Base-by-base conservation (phyloP, 2,888 invertebrate genomes). In the Thera obeliscata region DNA sequence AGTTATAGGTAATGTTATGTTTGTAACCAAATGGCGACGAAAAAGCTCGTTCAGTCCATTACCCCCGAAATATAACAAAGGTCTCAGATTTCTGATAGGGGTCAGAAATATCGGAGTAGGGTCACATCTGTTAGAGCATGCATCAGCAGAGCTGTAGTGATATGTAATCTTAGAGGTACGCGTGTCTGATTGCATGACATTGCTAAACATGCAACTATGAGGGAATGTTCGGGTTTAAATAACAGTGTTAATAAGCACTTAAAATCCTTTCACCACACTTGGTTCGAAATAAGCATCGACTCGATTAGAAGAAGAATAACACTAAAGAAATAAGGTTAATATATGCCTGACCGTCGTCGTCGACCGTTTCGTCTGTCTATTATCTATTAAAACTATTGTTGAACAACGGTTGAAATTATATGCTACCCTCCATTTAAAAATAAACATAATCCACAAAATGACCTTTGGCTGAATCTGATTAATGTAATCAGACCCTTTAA, bases 31-130 rank as follows among this genome's bases (percentile, higher is more conserved):
- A 61, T 55, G 52, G 43, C 41, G 61, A 38, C 59, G 50, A 5
- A 11, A 61, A 43, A 50, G n/a, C n/a, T 49, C 38, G 54, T 35
- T 43, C 43, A 54, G 43, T 61, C 61, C 61, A 61, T 61, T 61
- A 61, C 22, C 52, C n/a, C 22, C 22, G n/a, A 55, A 55, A 55
- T 55, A 36, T 50, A 22, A 11, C 50, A 7, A 22, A 43, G 33
- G 35, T 61, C 8, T 55, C 54, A 46, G 54, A 35, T 61, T 61
- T 55, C 41, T 52, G 41, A 52, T 54, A 54, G 35, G 2, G 9
- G 9, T 46, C 46, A 46, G 46, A n/a, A 56, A 22, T 7, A 3
- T 38, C 60, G 33, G 5, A 41, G 12, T 38, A 50, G 12, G 50
- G 12, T 22, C 50, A 7, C 7, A 41, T 11, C 3, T 36, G 38